These are phyloP conservation scores for Tenebrosternarchus preto DNA, from an alignment of 2,113 vertebrate species.

Conservation along the genomic window DNA sequence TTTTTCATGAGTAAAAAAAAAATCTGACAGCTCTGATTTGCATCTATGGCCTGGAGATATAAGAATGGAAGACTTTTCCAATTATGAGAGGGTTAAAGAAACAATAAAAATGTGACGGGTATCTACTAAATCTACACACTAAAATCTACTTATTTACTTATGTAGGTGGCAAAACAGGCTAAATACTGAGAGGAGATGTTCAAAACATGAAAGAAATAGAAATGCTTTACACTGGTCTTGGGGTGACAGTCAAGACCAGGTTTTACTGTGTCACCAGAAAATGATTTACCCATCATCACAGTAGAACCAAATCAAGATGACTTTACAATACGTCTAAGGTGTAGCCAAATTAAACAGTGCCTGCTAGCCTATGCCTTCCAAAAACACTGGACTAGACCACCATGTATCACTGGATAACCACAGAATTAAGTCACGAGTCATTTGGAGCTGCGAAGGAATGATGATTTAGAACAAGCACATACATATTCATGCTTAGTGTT, in stretches of 20 bases:
- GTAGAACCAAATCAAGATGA: slow-evolving; percentile 32
- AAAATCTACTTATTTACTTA: slow-evolving; percentile 8
- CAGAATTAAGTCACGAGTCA: slow-evolving; percentile 52
- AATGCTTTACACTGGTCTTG: slow-evolving; percentile 37
- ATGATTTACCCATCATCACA: slow-evolving; percentile 40
- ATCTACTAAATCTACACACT: slow-evolving; percentile 12
- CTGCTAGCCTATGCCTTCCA: slow-evolving; percentile 63
- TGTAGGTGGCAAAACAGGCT: slow-evolving; percentile 11
- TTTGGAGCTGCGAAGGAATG: slow-evolving; percentile 46
- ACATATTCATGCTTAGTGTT: slow-evolving; percentile 38
- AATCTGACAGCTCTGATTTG: neutral
- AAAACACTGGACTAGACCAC: slow-evolving; percentile 63
- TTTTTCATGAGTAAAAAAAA: slow-evolving; percentile 17
- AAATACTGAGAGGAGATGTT: slow-evolving; percentile 38
- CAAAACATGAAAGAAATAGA: slow-evolving; percentile 32
- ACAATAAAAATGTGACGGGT: slow-evolving; percentile 25
- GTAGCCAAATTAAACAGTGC: slow-evolving; percentile 43
- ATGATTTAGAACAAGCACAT: slow-evolving; percentile 32
- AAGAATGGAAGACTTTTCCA: slow-evolving; percentile 6
- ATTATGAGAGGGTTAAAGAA: slow-evolving; percentile 32
- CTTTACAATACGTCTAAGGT: slow-evolving; percentile 38
- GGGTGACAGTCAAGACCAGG: slow-evolving; percentile 43
- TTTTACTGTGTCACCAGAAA: slow-evolving; percentile 9
- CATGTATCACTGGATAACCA: slow-evolving; percentile 56
- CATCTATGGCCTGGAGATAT: neutral